Base-by-base conservation (phyloP, 2,113 vertebrate genomes). In the Dipodomys ordii region DNA sequence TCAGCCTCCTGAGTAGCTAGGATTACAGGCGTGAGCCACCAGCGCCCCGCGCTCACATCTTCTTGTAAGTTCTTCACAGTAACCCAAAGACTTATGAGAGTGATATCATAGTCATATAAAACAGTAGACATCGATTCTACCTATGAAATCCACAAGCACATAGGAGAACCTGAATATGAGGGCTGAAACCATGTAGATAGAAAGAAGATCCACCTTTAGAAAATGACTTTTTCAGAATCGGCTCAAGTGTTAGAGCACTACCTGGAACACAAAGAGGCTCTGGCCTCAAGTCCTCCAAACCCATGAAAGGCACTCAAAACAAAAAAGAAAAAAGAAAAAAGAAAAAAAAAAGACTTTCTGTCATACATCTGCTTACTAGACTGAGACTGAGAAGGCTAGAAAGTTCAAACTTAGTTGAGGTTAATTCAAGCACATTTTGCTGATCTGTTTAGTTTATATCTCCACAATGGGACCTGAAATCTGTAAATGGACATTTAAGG, bases 371-470 rank as follows among this genome's bases (percentile, higher is more conserved):
- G 4, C 19, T 62, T 67, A 0, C 0, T 25, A 10, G 20, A 0
- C 35, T 85, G 44, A 7, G 20, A 0, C 35, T 85, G 32, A 44
- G 28, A 22, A 44, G 6, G 8, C 15, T 46, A 18, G 13, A 69
- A 6, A 30, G 1, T 6, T 39, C 1, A 1, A 1, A 2, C 12
- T 64, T 0, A 39, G 6, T n/a, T 15, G 2, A 20, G 19, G n/a
- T 44, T 9, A 12, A 67, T 20, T 39, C 1, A 30, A 3, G 35
- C 30, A 46, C 0, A 11, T 22, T 16, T 28, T 74, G 1, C 19
- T 35, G 4, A 18, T 25, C 20, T 16, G 27, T 27, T 53, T 73
- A 7, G 18, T 16, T 73, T 87, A 25, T 1, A 49, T 22, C 19
- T 64, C 16, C 35, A 57, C 15, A 1, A 23, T 23, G 16, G 27